Percentiles rank a stretch among this genome's conserved stretches.
Conservation (phyloP, 2,797 vertebrate genomes). For the Intellagama lesueurii region DNA sequence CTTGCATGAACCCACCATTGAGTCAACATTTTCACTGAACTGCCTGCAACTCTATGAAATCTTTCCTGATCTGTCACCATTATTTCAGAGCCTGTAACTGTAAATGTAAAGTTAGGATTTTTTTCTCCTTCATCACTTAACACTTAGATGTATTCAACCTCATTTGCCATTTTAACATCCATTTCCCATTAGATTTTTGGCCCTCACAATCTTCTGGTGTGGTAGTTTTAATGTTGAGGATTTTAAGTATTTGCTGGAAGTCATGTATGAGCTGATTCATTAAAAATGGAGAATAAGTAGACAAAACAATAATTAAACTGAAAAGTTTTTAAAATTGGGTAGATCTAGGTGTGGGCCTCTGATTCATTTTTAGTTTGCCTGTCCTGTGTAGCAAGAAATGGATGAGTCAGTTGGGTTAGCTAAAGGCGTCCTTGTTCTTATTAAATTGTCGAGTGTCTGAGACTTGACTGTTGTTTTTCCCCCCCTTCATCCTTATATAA, state of each 20-base stretch:
- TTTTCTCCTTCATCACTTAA: not conserved
- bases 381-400: slow-evolving; percentile 6
- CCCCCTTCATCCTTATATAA: no score
- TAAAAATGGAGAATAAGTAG: not conserved
- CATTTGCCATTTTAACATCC: not conserved
- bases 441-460: slow-evolving; percentile 1
- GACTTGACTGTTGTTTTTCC: not conserved
- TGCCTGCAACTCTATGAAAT: not conserved
- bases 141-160: not conserved
- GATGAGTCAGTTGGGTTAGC: slow-evolving; percentile 21
- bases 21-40: not conserved
- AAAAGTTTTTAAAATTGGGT: slow-evolving; percentile 6
- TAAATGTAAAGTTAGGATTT: not conserved
- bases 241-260: not conserved
- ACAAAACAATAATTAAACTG: slow-evolving; percentile 14
- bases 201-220: not conserved
- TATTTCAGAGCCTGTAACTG: not conserved
- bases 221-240: not conserved
- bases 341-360: slow-evolving; percentile 17
- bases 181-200: not conserved
- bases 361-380: slow-evolving; percentile 26
- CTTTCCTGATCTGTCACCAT: not conserved
- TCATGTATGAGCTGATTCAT: not conserved
- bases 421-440: slow-evolving; percentile 13
- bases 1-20: not conserved